Percentiles rank a stretch among this genome's conserved stretches.
These are phyloP conservation scores for Drosophila leonis DNA, from an alignment of 2,888 invertebrate species.

Conservation along the genomic window DNA sequence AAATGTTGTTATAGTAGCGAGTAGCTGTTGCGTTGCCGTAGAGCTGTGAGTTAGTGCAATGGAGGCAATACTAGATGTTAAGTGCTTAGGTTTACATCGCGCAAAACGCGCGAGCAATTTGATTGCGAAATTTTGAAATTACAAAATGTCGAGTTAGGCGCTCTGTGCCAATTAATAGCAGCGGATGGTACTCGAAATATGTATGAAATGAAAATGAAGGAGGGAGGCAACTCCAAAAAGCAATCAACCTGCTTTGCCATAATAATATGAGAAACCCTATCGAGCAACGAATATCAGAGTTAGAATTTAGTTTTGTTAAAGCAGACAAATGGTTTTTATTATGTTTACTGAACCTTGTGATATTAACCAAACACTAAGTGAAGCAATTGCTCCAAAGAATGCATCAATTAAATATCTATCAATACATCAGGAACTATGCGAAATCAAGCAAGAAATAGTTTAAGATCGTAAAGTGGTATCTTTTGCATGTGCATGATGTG, in stretches of 20 bases:
- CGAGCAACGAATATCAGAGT: slow-evolving; percentile 3
- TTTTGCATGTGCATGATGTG: slow-evolving; percentile 38
- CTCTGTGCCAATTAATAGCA: slow-evolving; percentile 32
- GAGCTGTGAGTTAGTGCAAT: slow-evolving; percentile 47
- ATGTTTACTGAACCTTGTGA: slow-evolving; percentile 24
- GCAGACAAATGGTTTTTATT: slow-evolving; percentile 1
- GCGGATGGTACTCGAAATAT: slow-evolving; percentile 19
- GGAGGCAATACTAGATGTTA: slow-evolving; percentile 66
- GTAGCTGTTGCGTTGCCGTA: slow-evolving; percentile 21
- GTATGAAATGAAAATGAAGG: slow-evolving; percentile 7
- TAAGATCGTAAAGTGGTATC: slow-evolving; percentile 11
- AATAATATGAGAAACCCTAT: neutral
- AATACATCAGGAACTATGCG: neutral
- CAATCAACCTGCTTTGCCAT: neutral
- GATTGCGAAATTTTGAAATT: slow-evolving; percentile 48
- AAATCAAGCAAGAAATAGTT: neutral
- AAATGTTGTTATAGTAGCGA: slow-evolving; percentile 56
- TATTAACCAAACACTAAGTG: slow-evolving; percentile 16
- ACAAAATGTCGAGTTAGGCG: slow-evolving; percentile 2
- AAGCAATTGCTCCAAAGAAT: neutral
- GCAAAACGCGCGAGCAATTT: slow-evolving; percentile 33
- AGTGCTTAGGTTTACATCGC: slow-evolving; percentile 41
- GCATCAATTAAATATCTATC: too few species aligned
- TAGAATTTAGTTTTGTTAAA: neutral
- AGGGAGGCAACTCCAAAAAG: neutral